Evolutionary conservation across 2,113 vertebrate genomes (phyloP).

Genomic region (Recurvirostra avosetta): DNA sequence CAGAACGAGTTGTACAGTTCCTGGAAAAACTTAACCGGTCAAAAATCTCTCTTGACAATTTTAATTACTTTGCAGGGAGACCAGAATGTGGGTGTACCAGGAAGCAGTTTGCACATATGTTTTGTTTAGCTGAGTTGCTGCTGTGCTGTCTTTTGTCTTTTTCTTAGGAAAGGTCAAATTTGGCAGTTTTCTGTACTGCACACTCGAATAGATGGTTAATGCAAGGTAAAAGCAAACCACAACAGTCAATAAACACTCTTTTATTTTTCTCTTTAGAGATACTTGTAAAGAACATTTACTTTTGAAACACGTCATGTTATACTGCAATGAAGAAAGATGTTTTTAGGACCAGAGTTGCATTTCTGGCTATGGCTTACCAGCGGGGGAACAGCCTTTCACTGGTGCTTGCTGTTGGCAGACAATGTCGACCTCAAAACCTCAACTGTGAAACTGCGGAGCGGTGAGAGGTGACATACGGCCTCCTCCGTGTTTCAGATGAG

Average conservation of each 20-base stretch:
- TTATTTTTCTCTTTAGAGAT: neutral
- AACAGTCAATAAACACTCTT: neutral
- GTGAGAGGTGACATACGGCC: neutral
- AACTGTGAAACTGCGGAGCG: neutral
- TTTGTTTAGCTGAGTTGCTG: conserved; percentile 51
- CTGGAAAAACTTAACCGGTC: conserved; percentile 8
- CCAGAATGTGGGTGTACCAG: neutral
- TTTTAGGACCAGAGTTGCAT: neutral
- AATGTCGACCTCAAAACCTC: conserved; percentile 8
- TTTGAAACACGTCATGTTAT: neutral
- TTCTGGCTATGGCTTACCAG: neutral
- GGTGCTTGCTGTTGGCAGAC: conserved; percentile 24
- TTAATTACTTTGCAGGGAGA: conserved; percentile 16
- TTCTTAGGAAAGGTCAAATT: conserved; percentile 39
- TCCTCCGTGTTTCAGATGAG: neutral
- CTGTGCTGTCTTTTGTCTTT: conserved; percentile 11
- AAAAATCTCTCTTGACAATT: conserved; percentile 15
- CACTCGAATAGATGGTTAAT: neutral
- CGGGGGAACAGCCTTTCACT: neutral
- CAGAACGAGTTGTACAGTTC: neutral
- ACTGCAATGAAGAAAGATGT: neutral
- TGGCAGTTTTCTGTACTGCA: conserved; percentile 23
- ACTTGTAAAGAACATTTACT: neutral
- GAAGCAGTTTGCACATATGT: conserved; percentile 26
- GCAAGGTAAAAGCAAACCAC: neutral